Base-by-base conservation (phyloP, 2,113 vertebrate species). In the Peromyscus maniculatus region DNA sequence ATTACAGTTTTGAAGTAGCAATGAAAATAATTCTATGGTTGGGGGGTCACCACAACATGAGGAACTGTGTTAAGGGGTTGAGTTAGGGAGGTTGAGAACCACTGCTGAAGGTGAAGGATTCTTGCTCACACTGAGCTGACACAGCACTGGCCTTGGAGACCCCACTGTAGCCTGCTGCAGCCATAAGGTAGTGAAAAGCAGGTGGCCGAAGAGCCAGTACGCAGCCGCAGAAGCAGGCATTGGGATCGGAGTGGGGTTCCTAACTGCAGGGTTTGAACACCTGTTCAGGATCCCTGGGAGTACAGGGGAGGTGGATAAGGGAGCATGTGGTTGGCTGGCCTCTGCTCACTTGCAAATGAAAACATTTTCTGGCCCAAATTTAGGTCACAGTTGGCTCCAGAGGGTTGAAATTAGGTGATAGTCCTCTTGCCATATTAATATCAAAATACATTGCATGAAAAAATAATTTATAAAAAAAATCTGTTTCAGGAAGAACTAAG, bases 361-460 rank as follows among this genome's bases (percentile, higher is more conserved):
- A 95, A 36, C 16, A 67, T 83, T 97, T 87, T 80, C 74, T 94
- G 64, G 74, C 75, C 77, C 46, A 88, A 83, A 74, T 90, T 66
- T 62, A 36, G 59, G 80, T n/a, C 71, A 55, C 22, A 49, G 10
- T 88, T 96, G 90, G n/a, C 52, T 89, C 67, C 52, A 79, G 28
- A 13, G 74, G 19, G 46, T 78, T 69, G n/a, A 72, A 66, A 92
- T 89, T 82, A 92, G 16, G 78, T 52, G 33, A 24, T 31, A 52
- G 9, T 87, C 39, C 67, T 71, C 55, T 92, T 59, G 39, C 91
- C n/a, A 39, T 49, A 69, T 79, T n/a, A 84, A 10, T 79, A 46
- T 79, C 46, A 79, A 55, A 33, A 55, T 80, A 57, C 17, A 36
- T 36, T 52, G 78, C 33, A 52, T 55, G 52, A 80, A 80, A 80